Base-by-base conservation (phyloP, 2,797 vertebrate species). In the Brotogeris chrysoptera region DNA sequence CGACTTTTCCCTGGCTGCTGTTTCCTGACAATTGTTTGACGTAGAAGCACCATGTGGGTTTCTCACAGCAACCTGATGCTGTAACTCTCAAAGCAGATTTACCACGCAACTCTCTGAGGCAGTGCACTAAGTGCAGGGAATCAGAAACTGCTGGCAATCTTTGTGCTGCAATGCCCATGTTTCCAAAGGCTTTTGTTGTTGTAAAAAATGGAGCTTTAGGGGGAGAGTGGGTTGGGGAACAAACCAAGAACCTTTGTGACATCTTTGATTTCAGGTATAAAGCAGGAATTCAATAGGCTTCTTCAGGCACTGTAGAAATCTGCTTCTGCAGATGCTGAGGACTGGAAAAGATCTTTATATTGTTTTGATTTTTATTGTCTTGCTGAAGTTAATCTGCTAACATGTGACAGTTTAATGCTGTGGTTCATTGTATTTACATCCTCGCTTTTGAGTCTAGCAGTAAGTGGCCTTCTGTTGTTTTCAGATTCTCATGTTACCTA, bases 291-390 rank as follows among this genome's bases (percentile, higher is more conserved):
- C 0, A 0, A 6, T 43, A 81, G 24, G 36, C n/a, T 36, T 52
- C 65, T 91, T 68, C 30, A 49, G 32, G 41, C n/a, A 9, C 36
- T 8, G 3, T 44, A 65, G 41, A 49, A 87, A 77, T 83, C n/a
- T 52, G 25, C 10, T 72, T 5, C 60, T 55, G 46, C 38, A 66
- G 28, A 66, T 24, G 13, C 30, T 59, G 53, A 21, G 49, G 8
- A 13, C 8, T 88, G 77, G 74, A 80, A 85, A 82, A 90, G 52
- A 55, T 46, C 32, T 83, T 80, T 57, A 38, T 50, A n/a, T 91
- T 92, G 61, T 68, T 94, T 93, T 87, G 43, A 27, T 82, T 91
- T 74, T 91, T 82, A 49, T 80, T 93, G 68, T 89, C 44, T 83
- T 66, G 47, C 57, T 86, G 71, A 71, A 94, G 60, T 82, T 74